phyloP scores from a whole-genome alignment of 2,113 vertebrate genomes.

The Poicephalus gulielmi region DNA sequence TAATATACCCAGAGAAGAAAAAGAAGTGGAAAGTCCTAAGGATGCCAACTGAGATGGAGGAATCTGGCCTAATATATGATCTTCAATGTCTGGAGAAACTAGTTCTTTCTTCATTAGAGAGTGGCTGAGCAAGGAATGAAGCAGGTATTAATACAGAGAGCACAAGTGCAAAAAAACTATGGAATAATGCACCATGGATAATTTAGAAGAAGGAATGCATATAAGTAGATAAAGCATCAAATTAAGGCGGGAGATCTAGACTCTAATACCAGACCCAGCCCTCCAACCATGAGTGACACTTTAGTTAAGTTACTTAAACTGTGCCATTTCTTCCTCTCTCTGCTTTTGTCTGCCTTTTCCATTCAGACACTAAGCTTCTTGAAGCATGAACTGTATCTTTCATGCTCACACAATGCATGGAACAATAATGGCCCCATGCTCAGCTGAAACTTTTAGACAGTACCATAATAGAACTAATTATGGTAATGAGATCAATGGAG shows the following conservation, averaged over 20 bases:
- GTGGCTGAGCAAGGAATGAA: background rate
- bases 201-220: background rate
- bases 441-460: conserved; percentile 4
- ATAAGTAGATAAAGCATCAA: background rate
- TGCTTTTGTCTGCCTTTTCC: background rate
- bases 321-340: background rate
- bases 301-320: background rate
- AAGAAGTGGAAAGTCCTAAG: background rate
- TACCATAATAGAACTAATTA: conserved; percentile 7
- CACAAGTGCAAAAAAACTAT: background rate
- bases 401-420: background rate
- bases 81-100: background rate
- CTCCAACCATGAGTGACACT: background rate
- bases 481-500: background rate
- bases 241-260: background rate
- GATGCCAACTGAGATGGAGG: background rate
- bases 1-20: background rate
- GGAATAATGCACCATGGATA: background rate
- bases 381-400: background rate
- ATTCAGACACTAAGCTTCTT: background rate
- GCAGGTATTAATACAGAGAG: background rate
- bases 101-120: background rate
- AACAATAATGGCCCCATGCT: background rate
- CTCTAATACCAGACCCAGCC: background rate
- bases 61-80: background rate